These are phyloP conservation scores for Melinaea menophilus DNA, from an alignment of 2,888 invertebrate species.

Conservation along the genomic window DNA sequence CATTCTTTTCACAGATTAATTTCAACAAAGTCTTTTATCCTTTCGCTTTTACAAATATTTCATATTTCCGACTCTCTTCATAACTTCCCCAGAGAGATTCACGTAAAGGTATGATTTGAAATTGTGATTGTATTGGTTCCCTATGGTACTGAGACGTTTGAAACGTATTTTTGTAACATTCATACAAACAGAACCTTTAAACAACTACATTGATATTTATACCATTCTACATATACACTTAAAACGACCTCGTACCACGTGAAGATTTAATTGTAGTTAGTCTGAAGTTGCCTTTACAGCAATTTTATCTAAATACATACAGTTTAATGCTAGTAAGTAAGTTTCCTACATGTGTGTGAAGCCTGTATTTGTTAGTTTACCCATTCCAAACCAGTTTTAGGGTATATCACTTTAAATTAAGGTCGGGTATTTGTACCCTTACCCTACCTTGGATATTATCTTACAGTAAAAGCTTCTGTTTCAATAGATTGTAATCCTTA, in stretches of 20 bases:
- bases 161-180: slow-evolving; percentile 1
- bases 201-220: not conserved
- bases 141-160: slow-evolving; percentile 7
- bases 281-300: not conserved
- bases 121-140: slow-evolving; percentile 10
- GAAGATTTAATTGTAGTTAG: not conserved
- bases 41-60: slow-evolving; percentile 11
- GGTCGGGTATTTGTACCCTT: slow-evolving; percentile 2
- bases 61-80: slow-evolving; percentile 14
- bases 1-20: slow-evolving; percentile 4
- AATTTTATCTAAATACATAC: no score
- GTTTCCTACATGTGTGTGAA: not conserved
- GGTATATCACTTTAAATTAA: slow-evolving; percentile 3
- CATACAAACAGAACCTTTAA: not conserved
- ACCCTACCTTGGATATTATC: not conserved
- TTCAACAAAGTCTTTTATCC: slow-evolving; percentile 3
- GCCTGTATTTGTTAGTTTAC: not conserved
- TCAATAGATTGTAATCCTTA: slow-evolving; percentile 1
- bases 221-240: not conserved
- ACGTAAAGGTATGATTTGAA: slow-evolving; percentile 20
- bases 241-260: not conserved
- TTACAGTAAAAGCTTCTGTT: slow-evolving; percentile 1
- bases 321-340: not conserved
- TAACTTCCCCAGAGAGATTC: slow-evolving; percentile 10
- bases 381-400: not conserved